Evolutionary conservation across 2,113 vertebrate species (phyloP), one percentile per base, ranked within the genome.

Genomic region (Myrmecophaga tridactyla): DNA sequence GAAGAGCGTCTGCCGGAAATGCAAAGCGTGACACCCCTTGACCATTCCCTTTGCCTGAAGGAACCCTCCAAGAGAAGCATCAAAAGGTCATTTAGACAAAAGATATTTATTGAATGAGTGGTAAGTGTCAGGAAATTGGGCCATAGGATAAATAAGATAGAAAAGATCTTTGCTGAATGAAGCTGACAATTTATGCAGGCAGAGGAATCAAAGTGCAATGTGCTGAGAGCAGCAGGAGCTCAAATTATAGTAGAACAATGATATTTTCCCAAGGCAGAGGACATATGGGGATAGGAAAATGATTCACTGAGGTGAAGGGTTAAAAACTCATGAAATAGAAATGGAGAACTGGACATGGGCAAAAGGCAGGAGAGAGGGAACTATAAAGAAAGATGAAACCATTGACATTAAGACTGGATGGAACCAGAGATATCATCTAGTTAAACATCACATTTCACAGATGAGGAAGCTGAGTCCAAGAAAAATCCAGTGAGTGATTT

Each of bases 401-500:
- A 1, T 13, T 88, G 75, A 56, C 39, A 20, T 92, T 36, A 39
- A 41, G 67, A 83, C 15, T 62, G 6, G 60, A 76, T 76, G 36
- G 29, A 73, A 48, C 17, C 41, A 39, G 2, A 43, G 36, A 82
- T 48, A 41, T 21, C 31, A n/a, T 81, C 20, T 48, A 14, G 10
- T 58, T 46, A 51, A 72, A 31, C 6, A 41, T 63, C n/a, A n/a
- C n/a, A n/a, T n/a, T n/a, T n/a, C n/a, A n/a, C n/a, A n/a, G n/a
- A n/a, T n/a, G n/a, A n/a, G 46, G 69, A 93, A 86, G 51, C 1
- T 76, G 73, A 34, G 41, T 27, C 39, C 43, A 46, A 48, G 69
- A 73, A 41, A 60, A 85, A 89, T 75, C 75, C 36, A 58, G 41
- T 8, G 39, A 94, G 15, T 58, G 63, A 56, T 56, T 93, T 76